Evolutionary conservation across 2,113 vertebrate genomes (phyloP).

Genomic region (Porphyrio hochstetteri): DNA sequence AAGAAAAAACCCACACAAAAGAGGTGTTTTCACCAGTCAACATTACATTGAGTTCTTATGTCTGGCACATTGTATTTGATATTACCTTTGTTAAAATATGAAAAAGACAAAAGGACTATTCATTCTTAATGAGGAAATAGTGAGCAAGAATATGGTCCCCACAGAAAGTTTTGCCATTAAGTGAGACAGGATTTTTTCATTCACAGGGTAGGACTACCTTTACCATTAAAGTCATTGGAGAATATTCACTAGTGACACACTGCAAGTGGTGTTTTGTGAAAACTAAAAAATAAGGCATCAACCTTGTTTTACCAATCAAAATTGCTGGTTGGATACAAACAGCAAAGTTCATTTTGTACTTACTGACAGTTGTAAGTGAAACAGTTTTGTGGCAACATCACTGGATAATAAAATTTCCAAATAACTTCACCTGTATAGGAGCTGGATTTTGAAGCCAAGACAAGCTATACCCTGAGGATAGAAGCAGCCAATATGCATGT

Average conservation of each 20-base stretch:
- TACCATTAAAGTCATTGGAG: fast-evolving
- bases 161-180: neutral
- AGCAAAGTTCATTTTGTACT: neutral
- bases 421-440: constrained; percentile 74
- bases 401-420: constrained; percentile 27
- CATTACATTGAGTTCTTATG: neutral
- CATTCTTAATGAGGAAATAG: neutral
- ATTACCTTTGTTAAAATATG: neutral
- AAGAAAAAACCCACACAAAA: neutral
- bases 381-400: neutral
- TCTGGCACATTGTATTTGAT: neutral
- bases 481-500: constrained; percentile 93
- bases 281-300: neutral
- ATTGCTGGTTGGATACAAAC: neutral
- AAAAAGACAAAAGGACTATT: neutral
- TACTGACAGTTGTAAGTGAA: neutral
- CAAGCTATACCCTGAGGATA: constrained; percentile 86
- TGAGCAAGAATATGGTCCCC: neutral
- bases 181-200: neutral
- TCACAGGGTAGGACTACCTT: neutral
- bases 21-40: neutral
- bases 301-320: neutral
- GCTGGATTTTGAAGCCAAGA: constrained; percentile 92
- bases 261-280: neutral
- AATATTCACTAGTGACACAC: neutral